phyloP scores from a whole-genome alignment of 2,797 vertebrate genomes.

The Melanotaenia trifasciata region DNA sequence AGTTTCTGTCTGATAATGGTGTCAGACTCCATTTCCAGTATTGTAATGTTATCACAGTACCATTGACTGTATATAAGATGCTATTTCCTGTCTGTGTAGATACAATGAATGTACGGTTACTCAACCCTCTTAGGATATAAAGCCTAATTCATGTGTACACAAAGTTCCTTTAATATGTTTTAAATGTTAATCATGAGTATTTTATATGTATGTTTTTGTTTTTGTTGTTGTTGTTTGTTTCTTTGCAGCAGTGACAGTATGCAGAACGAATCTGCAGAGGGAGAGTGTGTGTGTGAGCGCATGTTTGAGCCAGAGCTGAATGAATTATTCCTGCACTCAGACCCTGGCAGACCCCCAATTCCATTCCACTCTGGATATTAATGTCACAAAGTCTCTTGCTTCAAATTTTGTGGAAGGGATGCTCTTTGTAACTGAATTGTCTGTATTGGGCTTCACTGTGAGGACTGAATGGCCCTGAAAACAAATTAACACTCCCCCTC shows the following conservation, averaged over 20 bases:
- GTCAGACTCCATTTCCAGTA: constrained; percentile 25
- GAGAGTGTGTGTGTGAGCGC: constrained; percentile 7
- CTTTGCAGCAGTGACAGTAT: constrained; percentile 32
- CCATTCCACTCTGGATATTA: constrained; percentile 63
- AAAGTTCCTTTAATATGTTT: constrained; percentile 29
- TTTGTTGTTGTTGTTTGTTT: constrained; percentile 6
- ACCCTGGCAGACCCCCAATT: constrained; percentile 52
- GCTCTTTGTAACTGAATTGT: constrained; percentile 32
- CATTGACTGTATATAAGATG: constrained; percentile 57
- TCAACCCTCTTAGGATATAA: constrained; percentile 29
- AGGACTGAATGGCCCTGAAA: constrained; percentile 49
- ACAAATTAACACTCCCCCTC: constrained; percentile 41
- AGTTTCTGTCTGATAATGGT: constrained; percentile 33
- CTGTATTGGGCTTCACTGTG: constrained; percentile 37
- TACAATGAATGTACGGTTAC: constrained; percentile 33
- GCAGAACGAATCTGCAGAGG: constrained; percentile 43
- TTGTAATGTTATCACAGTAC: constrained; percentile 38
- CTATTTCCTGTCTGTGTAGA: constrained; percentile 38
- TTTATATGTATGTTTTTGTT: constrained; percentile 19
- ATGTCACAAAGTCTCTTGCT: constrained; percentile 56
- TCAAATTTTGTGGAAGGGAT: constrained; percentile 52
- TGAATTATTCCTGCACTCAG: constrained; percentile 60
- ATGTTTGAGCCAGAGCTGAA: constrained; percentile 41
- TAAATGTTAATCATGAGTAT: not conserved
- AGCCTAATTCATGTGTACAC: constrained; percentile 32